Percentiles rank a stretch among this genome's conserved stretches.
phyloP scores from a whole-genome alignment of 2,113 vertebrate genomes.

The Sphaerodactylus townsendi region DNA sequence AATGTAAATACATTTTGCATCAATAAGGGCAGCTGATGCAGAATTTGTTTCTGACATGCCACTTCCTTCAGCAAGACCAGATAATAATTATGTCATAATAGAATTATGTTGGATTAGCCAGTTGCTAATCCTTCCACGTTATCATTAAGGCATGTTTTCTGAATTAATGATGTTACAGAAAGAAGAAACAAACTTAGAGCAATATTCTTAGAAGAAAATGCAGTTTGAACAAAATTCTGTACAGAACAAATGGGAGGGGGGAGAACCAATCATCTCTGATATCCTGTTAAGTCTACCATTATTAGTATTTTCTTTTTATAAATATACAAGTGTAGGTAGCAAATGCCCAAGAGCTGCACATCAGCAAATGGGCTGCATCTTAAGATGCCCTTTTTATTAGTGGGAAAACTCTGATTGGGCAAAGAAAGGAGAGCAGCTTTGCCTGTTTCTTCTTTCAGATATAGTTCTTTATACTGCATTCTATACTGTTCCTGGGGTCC shows the following conservation, averaged over 20 bases:
- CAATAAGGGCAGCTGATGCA: constrained; percentile 32
- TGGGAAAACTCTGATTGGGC: too few relatives aligned
- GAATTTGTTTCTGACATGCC: constrained; percentile 34
- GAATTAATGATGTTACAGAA: constrained; percentile 23
- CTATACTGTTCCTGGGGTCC: too few relatives aligned
- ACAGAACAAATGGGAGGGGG: neutral
- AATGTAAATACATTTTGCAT: neutral
- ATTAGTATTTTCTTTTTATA: neutral
- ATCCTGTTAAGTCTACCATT: neutral
- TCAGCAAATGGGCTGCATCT: too few relatives aligned
- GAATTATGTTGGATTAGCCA: constrained; percentile 29
- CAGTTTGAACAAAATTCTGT: constrained; percentile 14
- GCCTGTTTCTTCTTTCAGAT: too few relatives aligned
- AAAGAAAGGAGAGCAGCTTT: too few relatives aligned
- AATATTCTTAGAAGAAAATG: constrained; percentile 6
- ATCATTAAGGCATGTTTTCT: constrained; percentile 6
- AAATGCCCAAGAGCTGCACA: too few relatives aligned
- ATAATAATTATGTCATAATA: constrained; percentile 20
- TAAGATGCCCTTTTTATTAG: too few relatives aligned
- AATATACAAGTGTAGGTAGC: neutral
- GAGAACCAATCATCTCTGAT: neutral
- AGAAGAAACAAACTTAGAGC: neutral
- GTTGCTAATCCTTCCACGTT: constrained; percentile 38
- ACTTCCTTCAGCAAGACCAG: constrained; percentile 9
- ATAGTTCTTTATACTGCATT: too few relatives aligned